Percentiles rank a stretch among this genome's conserved stretches.
Conservation (phyloP, 2,797 vertebrate genomes). For the Myripristis jacobus region DNA sequence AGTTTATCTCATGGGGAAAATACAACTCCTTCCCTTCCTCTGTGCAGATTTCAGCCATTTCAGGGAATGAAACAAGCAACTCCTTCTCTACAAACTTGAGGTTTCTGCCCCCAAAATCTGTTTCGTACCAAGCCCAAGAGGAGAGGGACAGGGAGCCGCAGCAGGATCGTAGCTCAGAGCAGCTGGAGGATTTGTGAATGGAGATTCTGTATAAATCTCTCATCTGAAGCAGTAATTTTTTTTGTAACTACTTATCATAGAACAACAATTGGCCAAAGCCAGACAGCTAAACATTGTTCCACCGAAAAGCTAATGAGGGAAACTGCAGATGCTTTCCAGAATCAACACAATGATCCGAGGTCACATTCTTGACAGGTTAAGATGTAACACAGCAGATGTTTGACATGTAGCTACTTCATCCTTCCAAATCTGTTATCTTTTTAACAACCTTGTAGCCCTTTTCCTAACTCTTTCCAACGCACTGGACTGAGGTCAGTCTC, state of each 20-base stretch:
- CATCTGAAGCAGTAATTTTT: not conserved
- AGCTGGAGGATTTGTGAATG: too few species aligned
- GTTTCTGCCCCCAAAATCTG: too few species aligned
- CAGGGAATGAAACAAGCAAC: too few species aligned
- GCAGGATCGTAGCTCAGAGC: too few species aligned
- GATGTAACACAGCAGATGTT: slow-evolving; percentile 10
- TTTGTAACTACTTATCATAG: slow-evolving; percentile 1
- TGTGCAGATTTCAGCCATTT: too few species aligned
- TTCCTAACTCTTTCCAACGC: slow-evolving; percentile 36
- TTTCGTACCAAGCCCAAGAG: too few species aligned
- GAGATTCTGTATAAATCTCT: not conserved
- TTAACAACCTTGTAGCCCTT: slow-evolving; percentile 8
- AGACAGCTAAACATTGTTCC: slow-evolving; percentile 11
- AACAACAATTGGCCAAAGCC: slow-evolving; percentile 12
- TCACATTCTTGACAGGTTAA: slow-evolving; percentile 33
- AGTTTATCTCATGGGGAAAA: too few species aligned
- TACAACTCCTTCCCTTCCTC: too few species aligned
- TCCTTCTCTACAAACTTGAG: too few species aligned
- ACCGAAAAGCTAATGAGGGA: slow-evolving; percentile 31
- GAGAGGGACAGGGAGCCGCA: too few species aligned
- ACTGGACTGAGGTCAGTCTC: slow-evolving; percentile 48
- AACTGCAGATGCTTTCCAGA: slow-evolving; percentile 33
- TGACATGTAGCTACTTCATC: not conserved
- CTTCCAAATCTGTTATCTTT: not conserved
- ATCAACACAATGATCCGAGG: slow-evolving; percentile 24